These are phyloP conservation scores for Drosophila funebris DNA, from an alignment of 1,140 invertebrate genomes.

Conservation along the genomic window DNA sequence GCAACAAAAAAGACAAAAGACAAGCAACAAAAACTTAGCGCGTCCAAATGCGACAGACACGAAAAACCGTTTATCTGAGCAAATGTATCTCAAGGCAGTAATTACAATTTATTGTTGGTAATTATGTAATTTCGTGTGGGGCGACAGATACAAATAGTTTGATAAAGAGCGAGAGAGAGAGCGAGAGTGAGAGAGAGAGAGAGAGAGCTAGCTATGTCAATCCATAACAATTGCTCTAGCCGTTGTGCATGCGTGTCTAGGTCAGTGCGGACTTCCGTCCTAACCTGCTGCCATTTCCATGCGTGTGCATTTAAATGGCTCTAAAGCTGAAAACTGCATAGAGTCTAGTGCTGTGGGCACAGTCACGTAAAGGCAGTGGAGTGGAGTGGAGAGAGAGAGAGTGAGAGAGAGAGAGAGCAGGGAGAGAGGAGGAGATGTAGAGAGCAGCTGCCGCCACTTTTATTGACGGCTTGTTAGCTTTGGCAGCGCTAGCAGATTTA, in stretches of 20 bases:
- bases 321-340: constrained; percentile 9
- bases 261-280: constrained; percentile 22
- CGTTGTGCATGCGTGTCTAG: constrained; percentile 43
- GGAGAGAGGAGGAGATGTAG: neutral
- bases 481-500: too few relatives aligned
- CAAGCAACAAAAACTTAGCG: constrained; percentile 1
- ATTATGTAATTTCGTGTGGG: constrained; percentile 68
- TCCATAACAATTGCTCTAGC: constrained; percentile 13
- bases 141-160: constrained; percentile 28
- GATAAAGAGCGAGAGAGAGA: neutral
- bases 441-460: constrained; percentile 34
- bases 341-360: too few relatives aligned
- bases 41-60: constrained; percentile 47
- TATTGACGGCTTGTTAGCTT: constrained; percentile 52
- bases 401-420: neutral
- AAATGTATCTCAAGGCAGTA: constrained; percentile 75
- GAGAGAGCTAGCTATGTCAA: constrained; percentile 10
- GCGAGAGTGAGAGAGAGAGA: too few relatives aligned
- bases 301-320: constrained; percentile 47
- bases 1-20: neutral
- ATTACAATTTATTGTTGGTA: constrained; percentile 78
- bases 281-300: constrained; percentile 1
- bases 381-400: too few relatives aligned
- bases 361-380: neutral
- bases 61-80: constrained; percentile 73